Conservation (phyloP, 2,888 invertebrate species). For the Polydesmus complanatus region DNA sequence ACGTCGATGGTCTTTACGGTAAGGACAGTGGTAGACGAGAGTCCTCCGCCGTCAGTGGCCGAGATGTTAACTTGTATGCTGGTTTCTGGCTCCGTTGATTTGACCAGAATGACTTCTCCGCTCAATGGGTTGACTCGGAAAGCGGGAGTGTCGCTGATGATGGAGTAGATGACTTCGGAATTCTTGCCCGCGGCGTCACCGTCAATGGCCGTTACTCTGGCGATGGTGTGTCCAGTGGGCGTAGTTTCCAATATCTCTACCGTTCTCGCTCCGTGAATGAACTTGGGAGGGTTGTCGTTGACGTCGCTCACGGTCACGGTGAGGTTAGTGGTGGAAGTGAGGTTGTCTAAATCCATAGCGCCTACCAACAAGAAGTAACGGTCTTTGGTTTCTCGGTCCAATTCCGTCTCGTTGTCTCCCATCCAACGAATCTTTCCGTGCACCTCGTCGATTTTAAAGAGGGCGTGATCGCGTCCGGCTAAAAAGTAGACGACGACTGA, state of each 20-base stretch:
- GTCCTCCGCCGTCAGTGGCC: conserved; percentile 58
- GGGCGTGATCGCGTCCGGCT: conserved; percentile 58
- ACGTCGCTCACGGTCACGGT: conserved; percentile 57
- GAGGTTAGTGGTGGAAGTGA: conserved; percentile 57
- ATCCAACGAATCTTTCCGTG: conserved; percentile 11
- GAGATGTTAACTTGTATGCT: conserved; percentile 46
- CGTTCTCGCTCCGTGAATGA: conserved; percentile 24
- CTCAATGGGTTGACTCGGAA: conserved; percentile 59
- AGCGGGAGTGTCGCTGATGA: conserved; percentile 42
- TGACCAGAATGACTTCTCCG: conserved; percentile 25
- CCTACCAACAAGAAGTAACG: conserved; percentile 21
- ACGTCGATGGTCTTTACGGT: conserved; percentile 51
- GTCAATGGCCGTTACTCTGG: conserved; percentile 25
- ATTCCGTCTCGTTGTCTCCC: conserved; percentile 18
- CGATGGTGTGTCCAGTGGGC: conserved; percentile 28
- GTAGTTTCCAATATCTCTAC: conserved; percentile 29
- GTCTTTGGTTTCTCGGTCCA: conserved; percentile 25
- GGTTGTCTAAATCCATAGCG: conserved; percentile 38
- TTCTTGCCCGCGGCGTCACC: conserved; percentile 43
- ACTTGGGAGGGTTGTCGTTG: conserved; percentile 51
- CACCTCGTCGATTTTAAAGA: conserved; percentile 51
- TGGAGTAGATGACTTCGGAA: conserved; percentile 54
- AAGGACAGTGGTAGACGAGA: conserved; percentile 53
- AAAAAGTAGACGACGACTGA: conserved; percentile 49
- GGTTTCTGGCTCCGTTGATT: conserved; percentile 22